Evolutionary conservation across 2,113 vertebrate genomes (phyloP), one percentile per base, ranked within the genome.

Genomic region (Siniperca chuatsi): DNA sequence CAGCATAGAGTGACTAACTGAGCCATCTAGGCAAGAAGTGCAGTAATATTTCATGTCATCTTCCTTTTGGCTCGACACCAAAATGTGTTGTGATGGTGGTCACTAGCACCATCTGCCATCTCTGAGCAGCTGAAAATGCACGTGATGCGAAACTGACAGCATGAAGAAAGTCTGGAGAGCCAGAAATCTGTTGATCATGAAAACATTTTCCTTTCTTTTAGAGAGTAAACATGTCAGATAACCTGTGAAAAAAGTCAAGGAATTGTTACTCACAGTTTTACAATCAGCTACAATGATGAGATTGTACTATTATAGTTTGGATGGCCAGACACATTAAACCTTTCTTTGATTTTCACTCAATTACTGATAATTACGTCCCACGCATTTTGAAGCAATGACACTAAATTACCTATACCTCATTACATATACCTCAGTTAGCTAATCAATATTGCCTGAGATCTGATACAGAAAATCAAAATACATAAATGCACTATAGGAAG

Each of bases 71-170:
- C 54, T 68, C 7, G 0, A 46, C 60, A 62, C 71, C 46, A 78
- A 25, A 68, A 73, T 62, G 18, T 68, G 25, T 61, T 72, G 37
- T 54, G 77, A 70, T 79, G 48, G 37, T 25, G 44, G 44, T 73
- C 71, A 83, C 65, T 83, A 42, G 42, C 67, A 72, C 37, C 65
- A 70, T 69, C 69, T 87, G 75, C 40, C 66, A 81, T 40, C 42
- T 58, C 65, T 55, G 50, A 58, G 58, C 66, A 81, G 23, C 48
- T 69, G 54, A 75, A 86, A 78, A 75, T 35, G 66, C 40, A 42
- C 20, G 13, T 60, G 58, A 67, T 58, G 25, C 52, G 61, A 57
- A 83, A 71, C 8, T 80, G 66, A 55, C 72, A 74, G 13, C 62
- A 52, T 67, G 62, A 57, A 42, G 52, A 81, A 76, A 62, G 58